A percentile compares a stretch with the other conserved stretches of the same genome.
phyloP scores from a whole-genome alignment of 2,113 vertebrate genomes.

The Callipepla californica region DNA sequence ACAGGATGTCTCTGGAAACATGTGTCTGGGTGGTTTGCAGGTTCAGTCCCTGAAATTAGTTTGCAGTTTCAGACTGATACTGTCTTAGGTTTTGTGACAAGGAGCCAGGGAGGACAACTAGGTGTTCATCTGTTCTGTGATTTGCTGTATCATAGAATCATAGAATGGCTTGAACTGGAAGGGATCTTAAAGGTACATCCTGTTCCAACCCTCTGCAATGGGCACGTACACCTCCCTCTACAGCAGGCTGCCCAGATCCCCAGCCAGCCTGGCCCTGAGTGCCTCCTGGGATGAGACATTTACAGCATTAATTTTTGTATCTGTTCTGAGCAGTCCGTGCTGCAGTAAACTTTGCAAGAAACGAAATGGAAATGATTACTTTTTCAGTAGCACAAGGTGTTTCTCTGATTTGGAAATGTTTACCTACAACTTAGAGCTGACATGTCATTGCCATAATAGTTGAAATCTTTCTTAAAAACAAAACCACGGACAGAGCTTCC shows the following conservation, averaged over 20 bases:
- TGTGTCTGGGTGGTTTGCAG: neutral
- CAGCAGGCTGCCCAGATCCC: neutral
- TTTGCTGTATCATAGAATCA: neutral
- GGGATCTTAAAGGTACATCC: neutral
- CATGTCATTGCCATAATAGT: neutral
- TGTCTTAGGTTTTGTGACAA: neutral
- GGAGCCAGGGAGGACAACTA: neutral
- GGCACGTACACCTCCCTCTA: too few relatives aligned
- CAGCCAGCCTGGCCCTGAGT: neutral
- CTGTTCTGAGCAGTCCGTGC: neutral
- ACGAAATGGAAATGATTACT: neutral
- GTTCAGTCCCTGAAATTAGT: neutral
- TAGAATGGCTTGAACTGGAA: neutral
- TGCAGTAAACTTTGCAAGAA: neutral
- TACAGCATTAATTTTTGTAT: neutral
- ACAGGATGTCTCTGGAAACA: neutral
- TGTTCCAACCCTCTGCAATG: neutral
- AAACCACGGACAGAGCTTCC: neutral
- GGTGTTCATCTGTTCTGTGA: neutral
- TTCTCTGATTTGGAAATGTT: neutral
- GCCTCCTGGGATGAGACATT: neutral
- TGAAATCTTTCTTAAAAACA: neutral
- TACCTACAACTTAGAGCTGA: neutral
- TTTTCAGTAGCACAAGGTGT: neutral
- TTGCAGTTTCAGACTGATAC: neutral